phyloP scores from a whole-genome alignment of 2,888 invertebrate genomes.

The Phaonia tiefii region DNA sequence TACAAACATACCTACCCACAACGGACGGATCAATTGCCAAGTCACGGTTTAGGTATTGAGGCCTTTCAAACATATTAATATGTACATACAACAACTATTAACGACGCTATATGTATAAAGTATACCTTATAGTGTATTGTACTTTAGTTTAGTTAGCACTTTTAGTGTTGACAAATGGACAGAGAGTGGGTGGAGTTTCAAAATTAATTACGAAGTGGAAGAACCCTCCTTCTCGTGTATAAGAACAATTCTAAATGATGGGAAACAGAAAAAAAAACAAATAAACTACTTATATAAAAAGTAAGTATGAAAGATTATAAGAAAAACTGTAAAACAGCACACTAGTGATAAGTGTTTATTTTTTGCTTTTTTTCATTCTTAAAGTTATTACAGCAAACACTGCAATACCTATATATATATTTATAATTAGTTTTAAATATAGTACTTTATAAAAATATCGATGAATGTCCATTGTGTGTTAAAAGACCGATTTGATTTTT shows the following conservation, averaged over 20 bases:
- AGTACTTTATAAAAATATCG: slow-evolving; percentile 13
- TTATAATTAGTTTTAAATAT: slow-evolving; percentile 25
- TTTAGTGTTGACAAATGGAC: background rate
- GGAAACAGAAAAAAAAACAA: slow-evolving; percentile 7
- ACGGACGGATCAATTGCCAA: slow-evolving; percentile 40
- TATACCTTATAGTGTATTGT: too few relatives aligned
- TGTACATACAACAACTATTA: background rate
- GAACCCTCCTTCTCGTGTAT: slow-evolving; percentile 37
- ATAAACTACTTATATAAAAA: slow-evolving; percentile 20
- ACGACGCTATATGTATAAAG: too few relatives aligned
- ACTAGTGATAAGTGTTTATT: slow-evolving; percentile 44
- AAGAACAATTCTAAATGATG: slow-evolving; percentile 17
- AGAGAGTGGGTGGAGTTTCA: slow-evolving; percentile 51
- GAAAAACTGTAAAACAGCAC: background rate
- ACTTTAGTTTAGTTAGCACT: background rate
- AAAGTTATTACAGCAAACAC: slow-evolving; percentile 52
- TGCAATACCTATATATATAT: background rate
- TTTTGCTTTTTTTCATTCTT: slow-evolving; percentile 16
- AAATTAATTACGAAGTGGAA: slow-evolving; percentile 2
- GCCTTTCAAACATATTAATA: slow-evolving; percentile 47
- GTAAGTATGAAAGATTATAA: too few relatives aligned
- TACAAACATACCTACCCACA: background rate
- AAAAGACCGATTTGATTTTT: slow-evolving; percentile 15
- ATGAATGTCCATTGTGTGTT: slow-evolving; percentile 3
- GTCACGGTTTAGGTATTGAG: slow-evolving; percentile 43